phyloP scores from a whole-genome alignment of 2,797 vertebrate genomes.

The Platalea minor region DNA sequence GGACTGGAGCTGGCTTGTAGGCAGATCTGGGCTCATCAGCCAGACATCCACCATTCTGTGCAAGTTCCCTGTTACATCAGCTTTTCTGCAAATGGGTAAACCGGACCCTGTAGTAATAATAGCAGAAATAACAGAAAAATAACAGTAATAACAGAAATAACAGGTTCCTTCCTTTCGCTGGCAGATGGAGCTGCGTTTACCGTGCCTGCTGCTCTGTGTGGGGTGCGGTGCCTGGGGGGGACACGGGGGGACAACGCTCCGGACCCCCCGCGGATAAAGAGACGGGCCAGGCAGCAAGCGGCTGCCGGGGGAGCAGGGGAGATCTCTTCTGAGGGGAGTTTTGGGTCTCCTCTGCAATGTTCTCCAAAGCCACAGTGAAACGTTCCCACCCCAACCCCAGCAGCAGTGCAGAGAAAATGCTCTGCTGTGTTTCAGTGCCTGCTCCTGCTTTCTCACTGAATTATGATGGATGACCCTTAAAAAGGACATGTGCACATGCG shows the following conservation, averaged over 20 bases:
- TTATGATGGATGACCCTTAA: not conserved
- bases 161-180: not conserved
- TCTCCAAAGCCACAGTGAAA: not conserved
- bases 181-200: not conserved
- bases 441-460: not conserved
- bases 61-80: not conserved
- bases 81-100: not conserved
- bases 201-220: fast-evolving
- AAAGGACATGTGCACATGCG: fast-evolving
- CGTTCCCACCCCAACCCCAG: not conserved
- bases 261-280: not conserved
- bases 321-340: not conserved
- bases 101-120: not conserved
- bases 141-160: not conserved
- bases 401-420: not conserved
- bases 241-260: not conserved
- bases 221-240: not conserved
- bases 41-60: not conserved
- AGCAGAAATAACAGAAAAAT: not conserved
- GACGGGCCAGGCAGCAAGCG: not conserved
- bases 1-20: not conserved
- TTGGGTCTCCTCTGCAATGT: not conserved
- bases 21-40: not conserved
- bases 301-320: not conserved
- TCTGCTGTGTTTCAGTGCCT: not conserved